Evolutionary conservation across 1,140 invertebrate species (phyloP).

Genomic region (Aphelenchoides besseyi): DNA sequence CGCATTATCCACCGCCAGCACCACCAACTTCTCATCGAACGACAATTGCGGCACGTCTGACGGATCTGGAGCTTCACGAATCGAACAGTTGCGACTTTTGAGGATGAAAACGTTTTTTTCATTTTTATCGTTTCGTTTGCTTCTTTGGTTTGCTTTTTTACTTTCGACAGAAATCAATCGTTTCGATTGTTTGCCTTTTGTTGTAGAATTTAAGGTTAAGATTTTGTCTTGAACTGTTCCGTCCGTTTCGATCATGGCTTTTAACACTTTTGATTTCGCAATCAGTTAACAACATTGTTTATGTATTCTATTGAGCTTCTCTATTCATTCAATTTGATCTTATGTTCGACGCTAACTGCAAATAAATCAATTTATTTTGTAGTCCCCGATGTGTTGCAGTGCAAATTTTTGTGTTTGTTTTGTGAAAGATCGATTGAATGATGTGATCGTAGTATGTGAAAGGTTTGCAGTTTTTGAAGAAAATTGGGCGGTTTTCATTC

Average conservation of each 20-base stretch:
- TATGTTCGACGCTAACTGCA: too few relatives aligned
- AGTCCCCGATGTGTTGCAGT: neutral
- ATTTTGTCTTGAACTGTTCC: neutral
- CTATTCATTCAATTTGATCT: too few relatives aligned
- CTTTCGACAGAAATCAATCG: neutral
- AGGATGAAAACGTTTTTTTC: conserved; percentile 8
- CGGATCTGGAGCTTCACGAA: conserved; percentile 30
- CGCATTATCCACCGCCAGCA: conserved; percentile 10
- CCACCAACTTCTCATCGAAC: neutral
- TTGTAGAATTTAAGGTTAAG: neutral
- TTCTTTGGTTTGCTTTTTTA: neutral
- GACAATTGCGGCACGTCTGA: conserved; percentile 8
- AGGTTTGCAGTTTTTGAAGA: neutral
- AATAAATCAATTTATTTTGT: too few relatives aligned
- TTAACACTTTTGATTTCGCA: neutral
- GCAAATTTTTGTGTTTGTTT: neutral
- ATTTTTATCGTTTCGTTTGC: conserved; percentile 4
- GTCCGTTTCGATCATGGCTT: neutral
- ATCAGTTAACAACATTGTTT: too few relatives aligned
- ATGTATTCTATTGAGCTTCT: too few relatives aligned
- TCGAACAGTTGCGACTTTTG: conserved; percentile 45
- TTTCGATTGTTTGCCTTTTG: neutral
- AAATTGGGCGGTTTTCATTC: neutral
- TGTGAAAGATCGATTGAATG: neutral
- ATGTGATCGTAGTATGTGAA: neutral